These are phyloP conservation scores for Meganola albula DNA, from an alignment of 2,888 invertebrate species.

Conservation along the genomic window DNA sequence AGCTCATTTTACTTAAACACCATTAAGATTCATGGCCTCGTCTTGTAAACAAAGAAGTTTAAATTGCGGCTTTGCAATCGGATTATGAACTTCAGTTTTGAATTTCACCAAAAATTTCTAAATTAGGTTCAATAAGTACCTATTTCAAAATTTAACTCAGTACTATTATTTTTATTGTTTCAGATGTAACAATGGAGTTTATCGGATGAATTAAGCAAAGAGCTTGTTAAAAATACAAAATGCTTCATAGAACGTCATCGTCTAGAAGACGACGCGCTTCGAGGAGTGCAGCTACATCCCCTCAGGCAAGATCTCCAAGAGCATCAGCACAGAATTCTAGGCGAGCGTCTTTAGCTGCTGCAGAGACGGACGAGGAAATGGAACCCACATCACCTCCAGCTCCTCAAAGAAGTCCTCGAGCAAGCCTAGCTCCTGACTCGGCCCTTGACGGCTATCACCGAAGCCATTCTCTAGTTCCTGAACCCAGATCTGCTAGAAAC, in stretches of 20 bases:
- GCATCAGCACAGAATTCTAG: slow-evolving; percentile 66
- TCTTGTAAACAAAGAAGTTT: slow-evolving; percentile 40
- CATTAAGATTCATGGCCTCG: slow-evolving; percentile 33
- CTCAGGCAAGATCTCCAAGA: slow-evolving; percentile 75
- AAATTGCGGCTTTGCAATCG: slow-evolving; percentile 35
- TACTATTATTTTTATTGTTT: slow-evolving; percentile 22
- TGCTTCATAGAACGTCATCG: slow-evolving; percentile 82
- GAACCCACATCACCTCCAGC: slow-evolving; percentile 58
- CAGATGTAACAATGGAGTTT: slow-evolving; percentile 26
- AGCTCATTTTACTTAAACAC: slow-evolving; percentile 20
- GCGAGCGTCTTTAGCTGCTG: slow-evolving; percentile 79
- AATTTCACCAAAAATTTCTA: slow-evolving; percentile 26
- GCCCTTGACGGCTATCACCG: slow-evolving; percentile 72
- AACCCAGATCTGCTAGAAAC: slow-evolving; percentile 78
- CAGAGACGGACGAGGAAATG: slow-evolving; percentile 79
- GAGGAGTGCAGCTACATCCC: slow-evolving; percentile 81
- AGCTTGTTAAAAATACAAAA: slow-evolving; percentile 36
- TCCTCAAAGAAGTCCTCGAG: slow-evolving; percentile 71
- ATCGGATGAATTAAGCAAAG: slow-evolving; percentile 6
- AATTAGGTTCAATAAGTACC: slow-evolving; percentile 12
- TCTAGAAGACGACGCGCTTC: slow-evolving; percentile 83
- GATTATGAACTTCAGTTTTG: slow-evolving; percentile 33
- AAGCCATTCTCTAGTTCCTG: slow-evolving; percentile 77
- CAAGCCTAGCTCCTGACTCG: slow-evolving; percentile 78
- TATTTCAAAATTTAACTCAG: no score